Evolutionary conservation across 2,888 invertebrate species (phyloP), one percentile per base, ranked within the genome.

Genomic region (Graphium colonna): DNA sequence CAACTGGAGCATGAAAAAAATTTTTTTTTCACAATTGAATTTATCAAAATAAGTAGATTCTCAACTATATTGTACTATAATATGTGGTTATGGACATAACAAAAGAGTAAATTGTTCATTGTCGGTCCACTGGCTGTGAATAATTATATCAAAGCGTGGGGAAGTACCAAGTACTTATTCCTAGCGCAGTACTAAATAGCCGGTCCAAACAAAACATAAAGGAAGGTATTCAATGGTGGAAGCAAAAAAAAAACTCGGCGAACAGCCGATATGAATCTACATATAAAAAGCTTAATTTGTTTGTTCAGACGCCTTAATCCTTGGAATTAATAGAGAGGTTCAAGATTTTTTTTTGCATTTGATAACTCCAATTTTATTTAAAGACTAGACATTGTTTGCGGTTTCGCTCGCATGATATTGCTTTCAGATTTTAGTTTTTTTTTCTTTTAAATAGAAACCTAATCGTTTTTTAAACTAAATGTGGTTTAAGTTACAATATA

Each of bases 131-230:
- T 40, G 28, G 13, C 18, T 26, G 12, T 33, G 41, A 42, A 41
- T 42, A 49, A 49, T 49, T 41, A 33, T 18, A 17, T 17, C 31
- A 26, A 48, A 49, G 31, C 33, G 41, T 10, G 31, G 31, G 41
- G 31, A 49, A 42, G 18, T 41, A 49, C n/a, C n/a, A 40, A 8
- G 16, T 16, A 12, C 28, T 5, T 31, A 17, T 18, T 38, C 3
- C 8, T 38, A 33, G 4, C 39, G 33, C 16, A 41, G 5, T 36
- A 41, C 31, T 28, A 15, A 48, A 28, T 21, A 15, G 18, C 8
- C 21, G 4, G 47, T 26, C 8, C n/a, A 15, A n/a, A 26, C 38
- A 17, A 48, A 48, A 48, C 26, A 40, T 26, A 13, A 39, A 47
- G 21, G 40, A 40, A 18, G 40, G 17, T 3, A 18, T 17, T 41